Evolutionary conservation across 2,113 vertebrate species (phyloP), one percentile per base, ranked within the genome.

Genomic region (Caranx melampygus): DNA sequence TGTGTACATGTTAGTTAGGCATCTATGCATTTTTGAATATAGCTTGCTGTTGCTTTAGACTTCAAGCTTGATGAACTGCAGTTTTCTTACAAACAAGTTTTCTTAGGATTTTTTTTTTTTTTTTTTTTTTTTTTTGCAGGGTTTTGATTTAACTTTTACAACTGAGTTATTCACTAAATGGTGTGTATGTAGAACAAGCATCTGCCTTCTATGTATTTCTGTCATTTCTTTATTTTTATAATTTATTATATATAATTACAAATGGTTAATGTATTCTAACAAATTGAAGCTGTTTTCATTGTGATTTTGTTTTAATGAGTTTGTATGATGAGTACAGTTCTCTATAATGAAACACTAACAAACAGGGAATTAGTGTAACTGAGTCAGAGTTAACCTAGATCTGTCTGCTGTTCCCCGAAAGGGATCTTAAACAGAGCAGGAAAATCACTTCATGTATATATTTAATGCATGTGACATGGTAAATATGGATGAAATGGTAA

Each of bases 271-370:
- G 6, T 8, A 15, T 42, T 57, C 21, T 16, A 31, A 31, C 14
- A 26, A 37, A 54, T 26, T 15, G 0, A 35, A n/a, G 10, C 47
- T 18, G 10, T 5, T n/a, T 20, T 51, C 16, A 47, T 20, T 55
- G 18, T 11, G 37, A 52, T 42, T 42, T 42, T 11, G 40, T 42
- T 10, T 9, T 63, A 20, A 73, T 73, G 37, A 40, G 34, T 44
- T 66, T 61, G 61, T 60, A 42, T 34, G 26, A 70, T 21, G 3
- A 21, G n/a, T 45, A 42, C 7, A 2, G 33, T 11, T 6, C 42
- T 73, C 33, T 68, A 52, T 72, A 75, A 72, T 80, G 72, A 62
- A n/a, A 10, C n/a, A 34, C 10, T 7, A 18, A 57, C 45, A 31
- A 78, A 20, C n/a, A 3, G n/a, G 15, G n/a, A 15, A 59, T 49